A percentile compares a stretch with the other conserved stretches of the same genome.
These are phyloP conservation scores for Leptinotarsa haldemani DNA, from an alignment of 2,888 invertebrate species.

Conservation along the genomic window DNA sequence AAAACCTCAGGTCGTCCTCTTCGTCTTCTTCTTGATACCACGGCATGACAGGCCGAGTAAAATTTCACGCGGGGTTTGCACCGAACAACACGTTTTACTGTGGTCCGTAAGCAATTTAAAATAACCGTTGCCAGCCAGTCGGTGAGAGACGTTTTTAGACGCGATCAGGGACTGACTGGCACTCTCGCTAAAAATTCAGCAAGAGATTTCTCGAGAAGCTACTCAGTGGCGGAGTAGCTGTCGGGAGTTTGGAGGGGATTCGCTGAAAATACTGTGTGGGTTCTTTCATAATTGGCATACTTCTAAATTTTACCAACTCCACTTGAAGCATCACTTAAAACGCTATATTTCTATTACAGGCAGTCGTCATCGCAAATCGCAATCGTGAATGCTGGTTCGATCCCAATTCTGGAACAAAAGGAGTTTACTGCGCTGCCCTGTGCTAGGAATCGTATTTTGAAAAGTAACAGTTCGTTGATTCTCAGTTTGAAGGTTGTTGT, in stretches of 20 bases:
- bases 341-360: too few species aligned
- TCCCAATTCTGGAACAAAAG: too few species aligned
- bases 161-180: constrained; percentile 27
- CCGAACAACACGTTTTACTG: constrained; percentile 37
- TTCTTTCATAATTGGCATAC: too few species aligned
- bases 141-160: constrained; percentile 56
- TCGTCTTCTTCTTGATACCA: constrained; percentile 84
- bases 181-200: neutral
- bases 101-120: constrained; percentile 30
- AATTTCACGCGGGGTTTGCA: constrained; percentile 28
- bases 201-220: neutral
- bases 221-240: neutral
- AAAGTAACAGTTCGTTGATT: too few species aligned
- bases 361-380: too few species aligned
- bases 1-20: constrained; percentile 87
- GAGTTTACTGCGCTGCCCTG: too few species aligned
- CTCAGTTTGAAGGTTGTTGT: too few species aligned
- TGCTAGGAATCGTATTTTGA: too few species aligned
- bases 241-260: neutral
- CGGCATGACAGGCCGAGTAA: constrained; percentile 69
- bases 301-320: too few species aligned
- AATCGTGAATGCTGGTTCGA: too few species aligned
- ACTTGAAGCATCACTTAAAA: too few species aligned
- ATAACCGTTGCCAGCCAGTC: constrained; percentile 42
- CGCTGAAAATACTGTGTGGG: neutral